A percentile compares a stretch with the other conserved stretches of the same genome.
These are phyloP conservation scores for Nasonovia ribisnigri DNA, from an alignment of 2,888 invertebrate genomes.

Conservation along the genomic window DNA sequence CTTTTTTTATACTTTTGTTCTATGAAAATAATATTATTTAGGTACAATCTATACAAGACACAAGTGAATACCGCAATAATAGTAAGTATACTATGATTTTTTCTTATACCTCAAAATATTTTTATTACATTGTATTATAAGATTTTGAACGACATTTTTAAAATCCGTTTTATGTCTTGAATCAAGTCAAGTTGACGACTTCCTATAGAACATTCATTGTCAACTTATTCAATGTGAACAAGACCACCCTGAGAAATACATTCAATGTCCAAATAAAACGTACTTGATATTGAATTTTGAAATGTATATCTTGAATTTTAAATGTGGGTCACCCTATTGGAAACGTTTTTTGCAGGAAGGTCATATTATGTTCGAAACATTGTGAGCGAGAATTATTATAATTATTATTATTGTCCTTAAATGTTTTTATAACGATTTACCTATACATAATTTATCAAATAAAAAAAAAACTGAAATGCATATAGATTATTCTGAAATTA, in stretches of 20 bases:
- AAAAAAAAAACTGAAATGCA: not conserved
- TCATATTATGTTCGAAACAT: not conserved
- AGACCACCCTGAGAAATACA: slow-evolving; percentile 1
- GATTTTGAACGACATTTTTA: slow-evolving; percentile 7
- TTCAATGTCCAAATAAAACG: slow-evolving; percentile 31
- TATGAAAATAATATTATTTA: not conserved
- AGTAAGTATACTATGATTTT: not conserved
- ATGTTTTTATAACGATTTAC: not conserved
- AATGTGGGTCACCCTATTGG: slow-evolving; percentile 4
- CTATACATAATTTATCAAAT: not conserved
- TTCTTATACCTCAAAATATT: not conserved
- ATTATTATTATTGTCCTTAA: not conserved
- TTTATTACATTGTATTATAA: not conserved
- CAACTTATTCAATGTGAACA: slow-evolving; percentile 24
- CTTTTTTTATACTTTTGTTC: not conserved
- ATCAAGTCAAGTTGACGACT: not conserved
- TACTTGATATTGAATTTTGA: slow-evolving; percentile 33
- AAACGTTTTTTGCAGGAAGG: slow-evolving; percentile 6
- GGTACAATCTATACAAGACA: not conserved
- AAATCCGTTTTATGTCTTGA: slow-evolving; percentile 12
- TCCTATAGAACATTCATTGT: not conserved
- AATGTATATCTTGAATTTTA: slow-evolving; percentile 7
- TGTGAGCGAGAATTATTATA: not conserved
- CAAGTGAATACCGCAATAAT: not conserved
- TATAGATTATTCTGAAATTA: not conserved